Conservation (phyloP, 2,797 vertebrate species). For the Notolepis coatsorum region DNA sequence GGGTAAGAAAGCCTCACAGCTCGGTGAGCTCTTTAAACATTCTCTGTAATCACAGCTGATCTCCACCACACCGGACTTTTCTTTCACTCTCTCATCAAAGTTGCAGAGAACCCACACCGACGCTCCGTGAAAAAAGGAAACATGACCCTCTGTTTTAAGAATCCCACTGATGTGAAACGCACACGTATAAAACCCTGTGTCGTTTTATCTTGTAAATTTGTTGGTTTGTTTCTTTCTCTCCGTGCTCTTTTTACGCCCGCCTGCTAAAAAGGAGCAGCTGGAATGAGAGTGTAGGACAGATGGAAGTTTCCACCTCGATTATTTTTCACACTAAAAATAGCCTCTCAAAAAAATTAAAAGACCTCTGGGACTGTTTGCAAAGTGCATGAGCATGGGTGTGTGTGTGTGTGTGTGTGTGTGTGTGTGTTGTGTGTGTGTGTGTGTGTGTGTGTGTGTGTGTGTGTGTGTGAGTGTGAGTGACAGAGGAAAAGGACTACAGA, state of each 20-base stretch:
- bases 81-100: not conserved
- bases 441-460: conserved; percentile 25
- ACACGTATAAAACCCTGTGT: conserved; percentile 38
- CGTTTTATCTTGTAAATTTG: conserved; percentile 49
- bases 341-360: conserved; percentile 85
- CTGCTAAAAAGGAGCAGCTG: conserved; percentile 85
- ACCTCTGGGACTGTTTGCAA: conserved; percentile 77
- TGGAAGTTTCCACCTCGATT: conserved; percentile 90
- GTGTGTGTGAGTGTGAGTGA: conserved; percentile 60
- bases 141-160: not conserved
- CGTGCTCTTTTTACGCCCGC: conserved; percentile 50
- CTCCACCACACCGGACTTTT: not conserved
- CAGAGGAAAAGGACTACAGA: conserved; percentile 63
- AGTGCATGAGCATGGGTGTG: conserved; percentile 56
- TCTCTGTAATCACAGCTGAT: conserved; percentile 4
- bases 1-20: not conserved
- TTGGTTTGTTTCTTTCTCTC: conserved; percentile 42
- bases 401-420: conserved; percentile 11
- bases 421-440: conserved; percentile 38
- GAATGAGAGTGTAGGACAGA: conserved; percentile 84
- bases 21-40: not conserved
- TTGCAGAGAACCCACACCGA: not conserved
- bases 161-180: conserved; percentile 29
- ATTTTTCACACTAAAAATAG: conserved; percentile 86
- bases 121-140: not conserved